A percentile compares a stretch with the other conserved stretches of the same genome.
phyloP scores from a whole-genome alignment of 2,797 vertebrate genomes.

The Tauraco hartlaubi region DNA sequence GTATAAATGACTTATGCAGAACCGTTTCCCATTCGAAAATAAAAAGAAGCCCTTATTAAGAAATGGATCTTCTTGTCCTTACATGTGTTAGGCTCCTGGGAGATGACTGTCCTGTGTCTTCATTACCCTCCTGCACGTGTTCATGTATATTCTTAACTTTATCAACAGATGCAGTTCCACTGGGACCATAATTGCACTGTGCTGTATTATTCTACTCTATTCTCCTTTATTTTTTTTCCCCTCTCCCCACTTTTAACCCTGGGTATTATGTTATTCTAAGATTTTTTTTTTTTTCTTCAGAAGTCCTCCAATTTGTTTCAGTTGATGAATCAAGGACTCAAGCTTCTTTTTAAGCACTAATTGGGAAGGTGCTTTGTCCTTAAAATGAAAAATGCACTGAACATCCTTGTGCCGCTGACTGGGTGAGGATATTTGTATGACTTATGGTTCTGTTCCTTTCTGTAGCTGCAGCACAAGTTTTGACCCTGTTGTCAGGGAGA shows the following conservation, averaged over 20 bases:
- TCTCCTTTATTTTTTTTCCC: not conserved
- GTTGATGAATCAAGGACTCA: not conserved
- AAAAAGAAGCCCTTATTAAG: not conserved
- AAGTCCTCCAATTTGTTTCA: not conserved
- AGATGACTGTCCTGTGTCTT: not conserved
- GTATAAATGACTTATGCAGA: not conserved
- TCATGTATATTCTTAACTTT: not conserved
- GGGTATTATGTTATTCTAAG: not conserved
- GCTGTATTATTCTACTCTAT: not conserved
- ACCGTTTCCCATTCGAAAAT: not conserved
- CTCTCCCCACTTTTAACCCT: not conserved
- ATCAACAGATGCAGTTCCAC: not conserved
- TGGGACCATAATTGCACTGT: not conserved
- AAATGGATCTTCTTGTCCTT: not conserved
- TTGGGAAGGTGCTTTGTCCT: not conserved
- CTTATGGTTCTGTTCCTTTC: not conserved
- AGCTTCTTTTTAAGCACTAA: not conserved
- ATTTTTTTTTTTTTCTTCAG: not conserved
- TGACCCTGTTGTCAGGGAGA: not conserved
- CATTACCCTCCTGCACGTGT: not conserved
- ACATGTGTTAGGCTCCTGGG: not conserved
- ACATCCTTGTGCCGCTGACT: not conserved
- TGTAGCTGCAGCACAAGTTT: not conserved
- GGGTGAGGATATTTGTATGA: not conserved
- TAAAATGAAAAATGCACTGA: not conserved